phyloP scores from a whole-genome alignment of 2,797 vertebrate species.

The Dermochelys coriacea region DNA sequence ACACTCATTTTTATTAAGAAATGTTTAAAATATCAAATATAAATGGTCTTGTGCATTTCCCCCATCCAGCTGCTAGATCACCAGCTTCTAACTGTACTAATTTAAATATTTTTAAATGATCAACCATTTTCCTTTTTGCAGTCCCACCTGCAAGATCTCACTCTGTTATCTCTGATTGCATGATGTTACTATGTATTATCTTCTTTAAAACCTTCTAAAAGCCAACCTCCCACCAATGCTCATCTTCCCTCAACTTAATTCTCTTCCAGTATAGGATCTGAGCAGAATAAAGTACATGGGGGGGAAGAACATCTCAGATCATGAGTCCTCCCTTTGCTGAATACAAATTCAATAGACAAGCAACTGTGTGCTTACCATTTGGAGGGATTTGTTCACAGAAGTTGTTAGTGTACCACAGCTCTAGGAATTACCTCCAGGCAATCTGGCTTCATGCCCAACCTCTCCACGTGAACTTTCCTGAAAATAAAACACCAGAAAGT shows the following conservation, averaged over 20 bases:
- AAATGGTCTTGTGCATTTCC: background rate
- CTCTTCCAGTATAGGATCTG: background rate
- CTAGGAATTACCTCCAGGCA: slow-evolving; percentile 55
- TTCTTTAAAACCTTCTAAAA: background rate
- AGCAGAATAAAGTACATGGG: background rate
- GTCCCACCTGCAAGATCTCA: background rate
- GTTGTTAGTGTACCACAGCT: slow-evolving; percentile 4
- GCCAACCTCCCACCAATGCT: accelerated
- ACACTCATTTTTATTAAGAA: background rate
- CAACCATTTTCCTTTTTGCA: background rate
- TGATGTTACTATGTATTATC: background rate
- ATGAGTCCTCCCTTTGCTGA: background rate
- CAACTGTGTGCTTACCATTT: background rate
- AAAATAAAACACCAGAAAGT: slow-evolving; percentile 62
- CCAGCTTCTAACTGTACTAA: background rate
- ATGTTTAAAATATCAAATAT: background rate
- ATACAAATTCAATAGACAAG: background rate
- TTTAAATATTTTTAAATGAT: background rate
- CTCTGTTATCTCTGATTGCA: background rate
- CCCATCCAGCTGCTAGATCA: background rate
- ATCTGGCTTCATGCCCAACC: slow-evolving; percentile 54
- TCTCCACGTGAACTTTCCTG: slow-evolving; percentile 30
- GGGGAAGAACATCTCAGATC: background rate
- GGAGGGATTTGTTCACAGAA: slow-evolving; percentile 38
- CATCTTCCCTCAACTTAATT: background rate